Base-by-base conservation (phyloP, 2,888 invertebrate species). In the Xestia c-nigrum region DNA sequence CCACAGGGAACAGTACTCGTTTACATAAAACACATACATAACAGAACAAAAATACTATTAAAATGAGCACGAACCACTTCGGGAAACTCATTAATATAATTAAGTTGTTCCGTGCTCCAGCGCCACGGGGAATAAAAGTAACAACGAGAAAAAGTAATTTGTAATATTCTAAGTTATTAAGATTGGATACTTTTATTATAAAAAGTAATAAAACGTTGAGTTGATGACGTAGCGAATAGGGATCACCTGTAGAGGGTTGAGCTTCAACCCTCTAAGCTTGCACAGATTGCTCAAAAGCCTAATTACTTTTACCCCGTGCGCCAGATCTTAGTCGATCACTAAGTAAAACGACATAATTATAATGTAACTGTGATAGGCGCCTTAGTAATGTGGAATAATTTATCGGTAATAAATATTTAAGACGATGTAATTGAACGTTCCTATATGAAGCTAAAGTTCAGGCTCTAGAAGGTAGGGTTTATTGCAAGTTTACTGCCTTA, bases 31-130 rank as follows among this genome's bases (percentile, higher is more conserved):
- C 80, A 82, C 78, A 76, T 70, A 79, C 77, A 84, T 78, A 78
- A 84, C 78, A 76, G 82, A 87, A 85, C 85, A 89, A 90, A 89
- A 86, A 87, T 81, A 84, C 77, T 84, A 80, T 83, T 85, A 87
- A 90, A 83, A 90, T 87, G 78, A 87, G 83, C 88, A 75, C 88
- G 82, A 72, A 84, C 82, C 83, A 81, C 86, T 88, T 86, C 84
- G 74, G 80, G 78, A 81, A 87, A 85, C 88, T 91, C 90, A 91
- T 91, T 91, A 89, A 87, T 87, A 87, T 90, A 92, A 93, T 93
- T 91, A 92, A 86, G 85, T 86, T 85, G 85, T 83, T 81, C 86
- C 87, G 80, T 87, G 83, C 87, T 89, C 84, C 72, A 66, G 57
- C 75, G 80, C 79, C 80, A 85, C 84, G 82, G 78, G 78, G 83